Base-by-base conservation (phyloP, 2,113 vertebrate genomes). In the Erythrocercus mccallii region DNA sequence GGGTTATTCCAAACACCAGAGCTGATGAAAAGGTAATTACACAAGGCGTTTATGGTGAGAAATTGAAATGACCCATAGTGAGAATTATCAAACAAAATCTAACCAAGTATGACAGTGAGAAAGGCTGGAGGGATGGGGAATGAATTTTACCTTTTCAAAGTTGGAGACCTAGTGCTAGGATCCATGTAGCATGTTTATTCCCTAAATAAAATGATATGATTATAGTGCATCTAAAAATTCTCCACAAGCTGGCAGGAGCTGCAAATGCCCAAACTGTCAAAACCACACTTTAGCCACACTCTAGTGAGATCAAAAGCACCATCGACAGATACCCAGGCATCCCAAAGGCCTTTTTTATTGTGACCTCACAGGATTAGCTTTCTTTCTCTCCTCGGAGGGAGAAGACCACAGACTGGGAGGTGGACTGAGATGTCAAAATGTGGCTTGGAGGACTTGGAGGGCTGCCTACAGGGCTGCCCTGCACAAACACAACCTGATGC, bases 41-140 rank as follows among this genome's bases (percentile, higher is more conserved):
- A 88, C 24, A 77, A 65, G 27, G 47, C 40, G 44, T 95, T 92
- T 83, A 56, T 72, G 33, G 85, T 70, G 51, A 37, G 64, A 93
- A 90, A 73, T 37, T 86, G 86, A 90, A 95, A 85, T 90, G 79
- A 93, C 40, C 91, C 85, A 42, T 35, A 90, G 44, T 47, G 44
- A 78, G 51, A 95, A 92, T 88, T 94, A 90, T 53, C 86, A 93
- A 87, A 94, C 71, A 88, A 91, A 88, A 85, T 58, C 58, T 81
- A 94, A 74, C 23, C 50, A 77, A 66, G 68, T 86, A 70, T 66
- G 78, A 51, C 81, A 82, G 76, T 33, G 68, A 88, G 79, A 92
- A 94, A 83, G 33, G 40, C 19, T 90, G 44, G 74, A 82, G 20
- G 22, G 30, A 40, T n/a, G 19, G 13, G 21, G 28, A 24, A 62